These are phyloP conservation scores for Orycteropus afer DNA, from an alignment of 2,113 vertebrate genomes.

Conservation along the genomic window DNA sequence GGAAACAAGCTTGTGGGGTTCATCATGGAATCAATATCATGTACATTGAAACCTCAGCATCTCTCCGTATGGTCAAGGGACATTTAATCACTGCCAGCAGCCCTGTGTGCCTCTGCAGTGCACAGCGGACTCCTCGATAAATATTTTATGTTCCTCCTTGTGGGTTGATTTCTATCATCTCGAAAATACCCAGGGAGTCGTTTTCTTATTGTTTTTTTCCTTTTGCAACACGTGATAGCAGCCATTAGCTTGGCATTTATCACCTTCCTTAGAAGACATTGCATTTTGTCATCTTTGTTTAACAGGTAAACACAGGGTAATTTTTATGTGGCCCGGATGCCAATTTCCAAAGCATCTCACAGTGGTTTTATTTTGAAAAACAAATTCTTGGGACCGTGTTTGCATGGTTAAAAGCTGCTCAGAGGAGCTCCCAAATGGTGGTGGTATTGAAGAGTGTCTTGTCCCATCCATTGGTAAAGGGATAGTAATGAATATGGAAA, in stretches of 20 bases:
- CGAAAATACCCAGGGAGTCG: slow-evolving; percentile 63
- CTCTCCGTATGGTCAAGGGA: slow-evolving; percentile 72
- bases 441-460: slow-evolving; percentile 61
- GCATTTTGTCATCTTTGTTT: background rate
- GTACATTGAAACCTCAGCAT: slow-evolving; percentile 79
- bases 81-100: slow-evolving; percentile 85
- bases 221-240: slow-evolving; percentile 65
- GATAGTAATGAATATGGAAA: slow-evolving; percentile 46
- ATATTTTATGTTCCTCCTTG: slow-evolving; percentile 84
- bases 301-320: background rate
- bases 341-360: slow-evolving; percentile 14
- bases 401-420: slow-evolving; percentile 58
- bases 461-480: slow-evolving; percentile 74
- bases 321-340: slow-evolving; percentile 41
- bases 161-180: slow-evolving; percentile 76
- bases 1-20: slow-evolving; percentile 79
- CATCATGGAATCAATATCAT: slow-evolving; percentile 80
- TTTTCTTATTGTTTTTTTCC: slow-evolving; percentile 66
- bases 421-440: slow-evolving; percentile 50
- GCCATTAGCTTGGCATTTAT: slow-evolving; percentile 16
- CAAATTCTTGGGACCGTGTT: slow-evolving; percentile 35
- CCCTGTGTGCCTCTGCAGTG: slow-evolving; percentile 60
- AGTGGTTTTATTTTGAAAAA: background rate
- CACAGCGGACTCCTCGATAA: slow-evolving; percentile 79
- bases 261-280: slow-evolving; percentile 33